These are phyloP conservation scores for Iselma pallidipennis DNA, from an alignment of 2,888 invertebrate genomes.

Conservation along the genomic window DNA sequence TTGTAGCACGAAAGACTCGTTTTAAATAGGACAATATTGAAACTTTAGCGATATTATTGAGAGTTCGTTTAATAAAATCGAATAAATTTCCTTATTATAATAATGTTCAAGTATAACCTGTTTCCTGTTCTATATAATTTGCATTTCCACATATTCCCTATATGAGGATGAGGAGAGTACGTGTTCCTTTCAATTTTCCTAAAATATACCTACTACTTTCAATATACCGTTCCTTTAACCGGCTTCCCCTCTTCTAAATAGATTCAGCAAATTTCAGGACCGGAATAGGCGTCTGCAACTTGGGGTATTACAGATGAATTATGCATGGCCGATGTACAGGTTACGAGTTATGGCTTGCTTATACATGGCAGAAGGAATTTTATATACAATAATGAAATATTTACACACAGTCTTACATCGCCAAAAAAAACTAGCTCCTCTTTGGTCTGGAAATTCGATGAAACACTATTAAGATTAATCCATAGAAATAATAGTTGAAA, in stretches of 20 bases:
- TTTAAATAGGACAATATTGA: not conserved
- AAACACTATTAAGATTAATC: too few relatives aligned
- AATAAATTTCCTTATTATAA: too few relatives aligned
- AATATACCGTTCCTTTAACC: conserved; percentile 31
- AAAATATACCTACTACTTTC: conserved; percentile 31
- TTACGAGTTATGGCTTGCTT: conserved; percentile 35
- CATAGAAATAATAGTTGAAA: not conserved
- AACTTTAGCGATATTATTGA: too few relatives aligned
- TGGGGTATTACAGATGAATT: conserved; percentile 36
- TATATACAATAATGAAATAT: conserved; percentile 35
- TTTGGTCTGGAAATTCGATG: too few relatives aligned
- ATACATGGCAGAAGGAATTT: conserved; percentile 30
- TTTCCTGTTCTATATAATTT: conserved; percentile 11
- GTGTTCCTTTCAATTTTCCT: conserved; percentile 25
- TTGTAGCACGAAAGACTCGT: too few relatives aligned
- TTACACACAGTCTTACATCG: conserved; percentile 16
- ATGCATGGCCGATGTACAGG: conserved; percentile 31
- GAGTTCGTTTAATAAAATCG: too few relatives aligned
- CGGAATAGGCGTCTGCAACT: conserved; percentile 24
- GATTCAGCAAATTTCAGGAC: conserved; percentile 37
- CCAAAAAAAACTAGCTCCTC: too few relatives aligned
- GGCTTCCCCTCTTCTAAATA: conserved; percentile 24
- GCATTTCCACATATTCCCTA: conserved; percentile 13
- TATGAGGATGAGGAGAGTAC: not conserved
- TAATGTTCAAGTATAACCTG: too few relatives aligned